Evolutionary conservation across 2,888 invertebrate genomes (phyloP).

Genomic region (Leptopilina drosophilae): DNA sequence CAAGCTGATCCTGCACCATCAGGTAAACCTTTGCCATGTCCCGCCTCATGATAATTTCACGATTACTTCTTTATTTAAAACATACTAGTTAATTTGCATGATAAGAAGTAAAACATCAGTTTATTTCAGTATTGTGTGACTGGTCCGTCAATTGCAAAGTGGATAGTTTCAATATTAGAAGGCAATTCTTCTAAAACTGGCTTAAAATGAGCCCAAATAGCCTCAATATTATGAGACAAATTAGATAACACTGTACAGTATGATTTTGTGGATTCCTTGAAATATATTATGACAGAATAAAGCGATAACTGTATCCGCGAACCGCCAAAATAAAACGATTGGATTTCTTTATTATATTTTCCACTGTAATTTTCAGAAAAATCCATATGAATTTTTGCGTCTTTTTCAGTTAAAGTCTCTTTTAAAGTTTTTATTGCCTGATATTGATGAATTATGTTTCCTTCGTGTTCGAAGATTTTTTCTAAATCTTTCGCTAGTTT

Average conservation of each 20-base stretch:
- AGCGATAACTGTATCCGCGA: neutral
- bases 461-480: conserved; percentile 35
- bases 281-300: neutral
- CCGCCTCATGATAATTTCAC: conserved; percentile 30
- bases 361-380: conserved; percentile 35
- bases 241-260: neutral
- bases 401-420: conserved; percentile 22
- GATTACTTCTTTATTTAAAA: conserved; percentile 21
- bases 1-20: neutral
- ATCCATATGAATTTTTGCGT: conserved; percentile 38
- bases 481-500: conserved; percentile 17
- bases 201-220: neutral
- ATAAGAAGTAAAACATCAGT: conserved; percentile 3
- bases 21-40: neutral
- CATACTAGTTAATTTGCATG: neutral
- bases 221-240: neutral
- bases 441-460: conserved; percentile 38
- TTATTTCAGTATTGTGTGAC: conserved; percentile 69
- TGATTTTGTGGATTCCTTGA: neutral
- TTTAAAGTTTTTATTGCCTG: conserved; percentile 25
- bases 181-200: conserved; percentile 56
- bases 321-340: conserved; percentile 3
- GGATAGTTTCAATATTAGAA: conserved; percentile 59
- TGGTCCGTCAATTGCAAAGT: conserved; percentile 69
- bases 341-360: conserved; percentile 29